Evolutionary conservation across 2,888 invertebrate genomes (phyloP).

Genomic region (Vesta saturnalis): DNA sequence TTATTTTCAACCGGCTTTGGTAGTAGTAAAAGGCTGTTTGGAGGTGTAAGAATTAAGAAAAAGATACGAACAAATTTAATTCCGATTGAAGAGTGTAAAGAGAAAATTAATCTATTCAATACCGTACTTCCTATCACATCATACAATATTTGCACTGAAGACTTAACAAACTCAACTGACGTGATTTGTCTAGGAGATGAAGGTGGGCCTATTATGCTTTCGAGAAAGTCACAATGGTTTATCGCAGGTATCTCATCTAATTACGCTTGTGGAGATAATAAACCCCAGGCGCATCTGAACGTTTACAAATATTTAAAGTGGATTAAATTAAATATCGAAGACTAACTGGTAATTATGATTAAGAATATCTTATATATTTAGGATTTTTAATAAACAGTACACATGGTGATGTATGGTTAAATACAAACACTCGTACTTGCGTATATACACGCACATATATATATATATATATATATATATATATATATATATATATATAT

Average conservation of each 20-base stretch:
- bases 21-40: background rate
- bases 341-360: too few species aligned
- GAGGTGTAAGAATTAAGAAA: background rate
- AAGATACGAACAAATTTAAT: background rate
- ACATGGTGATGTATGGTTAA: too few species aligned
- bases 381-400: too few species aligned
- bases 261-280: background rate
- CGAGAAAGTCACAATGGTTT: background rate
- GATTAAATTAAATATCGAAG: constrained; percentile 9
- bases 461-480: too few species aligned
- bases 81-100: constrained; percentile 6
- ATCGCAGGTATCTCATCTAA: constrained; percentile 4
- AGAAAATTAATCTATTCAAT: background rate
- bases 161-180: background rate
- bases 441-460: too few species aligned
- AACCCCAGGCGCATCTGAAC: background rate
- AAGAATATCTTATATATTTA: too few species aligned
- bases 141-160: constrained; percentile 2
- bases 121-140: background rate
- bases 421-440: too few species aligned
- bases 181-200: constrained; percentile 14
- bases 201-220: constrained; percentile 24
- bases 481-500: too few species aligned
- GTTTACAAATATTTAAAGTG: constrained; percentile 13
- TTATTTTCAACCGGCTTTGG: constrained; percentile 17